A percentile compares a stretch with the other conserved stretches of the same genome.
phyloP scores from a whole-genome alignment of 1,140 invertebrate species.

The Phymorhynchus buccinoides region DNA sequence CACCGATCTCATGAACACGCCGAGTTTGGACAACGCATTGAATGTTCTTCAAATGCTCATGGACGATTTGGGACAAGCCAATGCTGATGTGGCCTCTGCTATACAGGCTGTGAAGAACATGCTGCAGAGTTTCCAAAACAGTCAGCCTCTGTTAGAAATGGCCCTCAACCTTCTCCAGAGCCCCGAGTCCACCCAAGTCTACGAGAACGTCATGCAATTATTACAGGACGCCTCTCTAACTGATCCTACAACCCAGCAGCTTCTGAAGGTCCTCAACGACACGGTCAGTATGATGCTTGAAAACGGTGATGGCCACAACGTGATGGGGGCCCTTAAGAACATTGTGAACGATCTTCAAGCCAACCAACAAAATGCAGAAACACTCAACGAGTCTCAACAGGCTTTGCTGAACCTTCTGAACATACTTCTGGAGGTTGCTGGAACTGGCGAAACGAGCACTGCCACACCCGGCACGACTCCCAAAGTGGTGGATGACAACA shows the following conservation, averaged over 20 bases:
- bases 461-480: too few relatives aligned
- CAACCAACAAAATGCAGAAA: neutral
- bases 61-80: neutral
- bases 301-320: neutral
- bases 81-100: neutral
- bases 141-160: neutral
- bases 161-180: neutral
- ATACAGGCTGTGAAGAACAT: neutral
- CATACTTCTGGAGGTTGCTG: neutral
- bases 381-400: neutral
- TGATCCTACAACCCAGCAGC: neutral
- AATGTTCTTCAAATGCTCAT: neutral
- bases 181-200: neutral
- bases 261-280: constrained; percentile 9
- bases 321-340: neutral
- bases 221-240: neutral
- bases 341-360: neutral
- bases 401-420: neutral
- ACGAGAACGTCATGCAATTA: neutral
- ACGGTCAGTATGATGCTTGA: neutral
- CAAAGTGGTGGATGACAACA: too few relatives aligned
- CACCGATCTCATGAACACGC: neutral
- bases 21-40: constrained; percentile 1
- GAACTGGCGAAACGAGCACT: too few relatives aligned
- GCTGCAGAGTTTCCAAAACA: neutral